Conservation (phyloP, 2,888 invertebrate genomes). For the Coelogynopora nodosa region DNA sequence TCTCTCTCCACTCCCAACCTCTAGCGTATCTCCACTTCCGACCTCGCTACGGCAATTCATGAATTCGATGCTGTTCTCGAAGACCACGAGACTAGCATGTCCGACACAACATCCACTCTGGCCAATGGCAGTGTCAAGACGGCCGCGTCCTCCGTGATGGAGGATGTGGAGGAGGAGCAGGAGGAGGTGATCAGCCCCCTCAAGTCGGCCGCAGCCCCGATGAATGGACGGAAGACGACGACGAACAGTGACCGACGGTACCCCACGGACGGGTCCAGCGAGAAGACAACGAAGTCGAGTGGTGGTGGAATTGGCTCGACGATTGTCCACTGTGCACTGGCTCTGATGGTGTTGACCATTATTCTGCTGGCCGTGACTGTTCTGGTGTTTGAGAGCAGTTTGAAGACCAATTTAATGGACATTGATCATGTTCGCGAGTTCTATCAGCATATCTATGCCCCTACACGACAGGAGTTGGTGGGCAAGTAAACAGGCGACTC, state of each 20-base stretch:
- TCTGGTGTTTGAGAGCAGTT: not conserved
- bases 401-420: not conserved
- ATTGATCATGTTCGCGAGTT: not conserved
- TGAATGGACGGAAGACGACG: not conserved
- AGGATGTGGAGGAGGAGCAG: not conserved
- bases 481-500: not conserved
- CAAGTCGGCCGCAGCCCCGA: not conserved
- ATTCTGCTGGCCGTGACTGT: not conserved
- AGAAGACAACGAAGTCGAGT: not conserved
- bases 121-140: not conserved
- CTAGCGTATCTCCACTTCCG: not conserved
- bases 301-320: not conserved
- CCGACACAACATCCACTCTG: not conserved
- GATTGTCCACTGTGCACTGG: not conserved
- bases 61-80: not conserved
- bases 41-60: not conserved
- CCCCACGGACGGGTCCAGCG: not conserved
- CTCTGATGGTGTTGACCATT: not conserved
- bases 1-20: not conserved
- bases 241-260: not conserved
- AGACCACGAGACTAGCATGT: not conserved
- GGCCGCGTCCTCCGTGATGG: too few species aligned
- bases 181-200: not conserved
- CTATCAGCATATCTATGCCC: not conserved
- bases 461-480: not conserved